Conservation (phyloP, 2,888 invertebrate species). For the Macrophya alboannulata region DNA sequence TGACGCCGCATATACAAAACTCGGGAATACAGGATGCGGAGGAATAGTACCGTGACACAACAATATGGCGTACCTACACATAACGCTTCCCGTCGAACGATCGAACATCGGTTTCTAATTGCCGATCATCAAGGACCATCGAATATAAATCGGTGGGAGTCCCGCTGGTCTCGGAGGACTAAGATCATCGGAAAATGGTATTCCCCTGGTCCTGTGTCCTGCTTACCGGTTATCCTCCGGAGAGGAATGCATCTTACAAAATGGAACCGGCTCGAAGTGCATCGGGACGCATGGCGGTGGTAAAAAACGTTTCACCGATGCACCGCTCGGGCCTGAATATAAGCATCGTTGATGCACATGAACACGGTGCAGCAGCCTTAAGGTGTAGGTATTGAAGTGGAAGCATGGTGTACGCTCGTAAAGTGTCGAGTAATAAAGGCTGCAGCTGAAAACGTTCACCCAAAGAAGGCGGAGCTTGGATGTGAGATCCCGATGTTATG, state of each 20-base stretch:
- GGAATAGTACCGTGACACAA: constrained; percentile 39
- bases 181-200: not conserved
- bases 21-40: constrained; percentile 46
- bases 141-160: not conserved
- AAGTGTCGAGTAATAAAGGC: constrained; percentile 48
- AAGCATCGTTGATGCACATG: not conserved
- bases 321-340: not conserved
- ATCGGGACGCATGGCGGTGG: not conserved
- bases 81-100: constrained; percentile 13
- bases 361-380: not conserved
- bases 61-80: not conserved
- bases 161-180: not conserved
- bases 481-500: constrained; percentile 10
- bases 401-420: constrained; percentile 58
- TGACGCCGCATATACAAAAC: constrained; percentile 33
- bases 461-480: constrained; percentile 48
- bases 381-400: constrained; percentile 14
- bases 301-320: not conserved
- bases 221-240: not conserved
- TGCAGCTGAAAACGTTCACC: constrained; percentile 21
- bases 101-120: not conserved
- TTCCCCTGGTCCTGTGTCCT: not conserved
- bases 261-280: not conserved
- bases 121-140: not conserved
- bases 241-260: not conserved